Conservation (phyloP, 2,113 vertebrate genomes). For the Alligator mississippiensis region DNA sequence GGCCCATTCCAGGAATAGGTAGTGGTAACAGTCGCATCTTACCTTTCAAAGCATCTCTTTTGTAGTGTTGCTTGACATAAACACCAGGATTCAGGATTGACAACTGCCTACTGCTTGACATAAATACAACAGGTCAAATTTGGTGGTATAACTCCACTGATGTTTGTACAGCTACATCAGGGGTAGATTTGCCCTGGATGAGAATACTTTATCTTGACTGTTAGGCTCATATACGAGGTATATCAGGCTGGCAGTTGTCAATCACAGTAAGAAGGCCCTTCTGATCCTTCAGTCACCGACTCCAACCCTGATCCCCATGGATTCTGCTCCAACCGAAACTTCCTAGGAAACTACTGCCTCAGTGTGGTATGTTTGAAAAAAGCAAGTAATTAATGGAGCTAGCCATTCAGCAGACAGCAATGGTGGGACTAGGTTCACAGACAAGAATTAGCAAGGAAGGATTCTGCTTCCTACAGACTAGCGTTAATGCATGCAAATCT, state of each 20-base stretch:
- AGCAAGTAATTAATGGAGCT: not conserved
- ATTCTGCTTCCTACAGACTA: not conserved
- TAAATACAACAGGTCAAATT: not conserved
- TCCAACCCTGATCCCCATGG: not conserved
- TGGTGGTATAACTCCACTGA: not conserved
- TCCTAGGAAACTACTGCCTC: not conserved
- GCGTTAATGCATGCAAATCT: conserved; percentile 25
- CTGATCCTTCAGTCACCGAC: not conserved
- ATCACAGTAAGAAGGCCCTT: not conserved
- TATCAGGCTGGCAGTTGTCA: not conserved
- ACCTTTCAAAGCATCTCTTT: not conserved
- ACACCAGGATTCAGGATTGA: no score
- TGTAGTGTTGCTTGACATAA: not conserved
- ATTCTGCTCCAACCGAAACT: not conserved
- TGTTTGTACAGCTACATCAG: not conserved
- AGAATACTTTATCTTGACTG: not conserved
- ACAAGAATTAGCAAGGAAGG: not conserved
- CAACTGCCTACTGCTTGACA: no score
- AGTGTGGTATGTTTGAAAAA: not conserved
- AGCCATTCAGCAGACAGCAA: not conserved
- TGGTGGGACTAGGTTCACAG: not conserved
- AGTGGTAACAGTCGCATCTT: not conserved
- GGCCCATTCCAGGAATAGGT: not conserved
- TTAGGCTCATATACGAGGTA: no score
- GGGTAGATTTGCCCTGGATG: not conserved